Percentiles rank a stretch among this genome's conserved stretches.
phyloP scores from a whole-genome alignment of 2,113 vertebrate species.

The Oophaga pumilio region DNA sequence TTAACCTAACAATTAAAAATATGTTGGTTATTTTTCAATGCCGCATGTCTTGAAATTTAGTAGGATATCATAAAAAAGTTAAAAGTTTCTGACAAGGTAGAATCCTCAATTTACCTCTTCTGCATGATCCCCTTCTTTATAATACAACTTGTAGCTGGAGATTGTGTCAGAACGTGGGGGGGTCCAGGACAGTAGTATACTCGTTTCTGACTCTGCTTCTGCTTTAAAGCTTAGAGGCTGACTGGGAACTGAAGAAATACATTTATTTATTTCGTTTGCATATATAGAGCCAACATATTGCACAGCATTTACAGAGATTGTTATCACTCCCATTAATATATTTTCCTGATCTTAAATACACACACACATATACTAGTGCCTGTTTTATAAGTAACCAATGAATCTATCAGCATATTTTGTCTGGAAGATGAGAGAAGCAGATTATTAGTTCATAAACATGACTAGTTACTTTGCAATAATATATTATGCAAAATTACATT shows the following conservation, averaged over 20 bases:
- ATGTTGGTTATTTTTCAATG: neutral
- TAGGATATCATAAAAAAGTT: neutral
- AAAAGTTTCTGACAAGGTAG: neutral
- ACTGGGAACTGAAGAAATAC: slow-evolving; percentile 83
- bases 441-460: neutral
- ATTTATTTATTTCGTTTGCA: neutral
- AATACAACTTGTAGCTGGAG: slow-evolving; percentile 90
- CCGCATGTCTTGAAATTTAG: neutral
- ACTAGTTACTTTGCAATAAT: neutral
- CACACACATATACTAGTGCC: neutral
- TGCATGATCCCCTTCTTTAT: slow-evolving; percentile 91
- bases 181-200: slow-evolving; percentile 92
- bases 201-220: slow-evolving; percentile 97
- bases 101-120: slow-evolving; percentile 81
- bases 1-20: neutral
- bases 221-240: slow-evolving; percentile 95
- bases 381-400: neutral
- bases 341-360: no score
- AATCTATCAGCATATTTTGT: neutral
- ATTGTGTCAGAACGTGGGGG: slow-evolving; percentile 93
- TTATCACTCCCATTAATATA: neutral
- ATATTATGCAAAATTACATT: neutral
- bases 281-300: neutral
- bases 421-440: neutral
- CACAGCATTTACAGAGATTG: neutral